Percentiles rank a stretch among this genome's conserved stretches.
Conservation (phyloP, 2,888 invertebrate species). For the Petrophora chlorosata region DNA sequence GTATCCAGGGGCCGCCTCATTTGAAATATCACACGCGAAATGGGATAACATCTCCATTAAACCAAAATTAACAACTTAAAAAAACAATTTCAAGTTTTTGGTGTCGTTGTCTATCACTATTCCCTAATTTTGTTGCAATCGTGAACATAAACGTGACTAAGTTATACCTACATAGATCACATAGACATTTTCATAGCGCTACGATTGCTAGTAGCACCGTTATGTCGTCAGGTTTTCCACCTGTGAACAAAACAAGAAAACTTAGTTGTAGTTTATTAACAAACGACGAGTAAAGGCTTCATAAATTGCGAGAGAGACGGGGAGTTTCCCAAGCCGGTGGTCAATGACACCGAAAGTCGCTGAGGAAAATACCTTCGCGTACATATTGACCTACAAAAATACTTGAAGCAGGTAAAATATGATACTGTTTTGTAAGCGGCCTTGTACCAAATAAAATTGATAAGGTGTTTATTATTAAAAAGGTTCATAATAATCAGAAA, state of each 20-base stretch:
- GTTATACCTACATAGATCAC: slow-evolving; percentile 64
- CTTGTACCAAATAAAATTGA: not conserved
- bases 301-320: slow-evolving; percentile 1
- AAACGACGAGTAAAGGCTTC: not conserved
- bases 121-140: slow-evolving; percentile 60
- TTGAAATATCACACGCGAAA: slow-evolving; percentile 1
- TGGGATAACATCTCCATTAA: slow-evolving; percentile 15
- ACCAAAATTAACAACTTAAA: slow-evolving; percentile 26
- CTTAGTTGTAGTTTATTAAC: not conserved
- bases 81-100: slow-evolving; percentile 54
- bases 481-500: too few species aligned
- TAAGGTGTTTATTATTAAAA: too few species aligned
- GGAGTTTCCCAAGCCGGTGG: slow-evolving; percentile 2
- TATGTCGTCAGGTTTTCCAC: slow-evolving; percentile 99
- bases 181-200: slow-evolving; percentile 86
- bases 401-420: not conserved
- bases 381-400: not conserved
- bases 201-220: slow-evolving; percentile 98
- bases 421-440: too few species aligned
- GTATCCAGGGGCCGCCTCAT: not conserved
- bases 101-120: slow-evolving; percentile 66
- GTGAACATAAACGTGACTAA: slow-evolving; percentile 59
- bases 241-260: slow-evolving; percentile 83
- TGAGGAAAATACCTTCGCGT: slow-evolving; percentile 11
- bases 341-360: slow-evolving; percentile 1